Percentiles rank a stretch among this genome's conserved stretches.
phyloP scores from a whole-genome alignment of 2,888 invertebrate species.

The Crossocerus cetratus region DNA sequence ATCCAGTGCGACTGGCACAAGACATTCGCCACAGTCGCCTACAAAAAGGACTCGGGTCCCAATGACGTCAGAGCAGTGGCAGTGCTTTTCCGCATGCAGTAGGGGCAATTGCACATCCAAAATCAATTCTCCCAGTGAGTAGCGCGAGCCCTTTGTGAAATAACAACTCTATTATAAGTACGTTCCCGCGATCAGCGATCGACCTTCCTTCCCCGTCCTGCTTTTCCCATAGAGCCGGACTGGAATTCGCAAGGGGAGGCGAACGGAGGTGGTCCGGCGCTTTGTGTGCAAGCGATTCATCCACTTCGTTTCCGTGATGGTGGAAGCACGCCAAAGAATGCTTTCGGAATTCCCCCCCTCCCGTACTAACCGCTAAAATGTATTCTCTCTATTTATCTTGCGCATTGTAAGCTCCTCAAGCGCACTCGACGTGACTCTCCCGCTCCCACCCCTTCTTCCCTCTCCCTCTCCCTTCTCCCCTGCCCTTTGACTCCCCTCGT shows the following conservation, averaged over 20 bases:
- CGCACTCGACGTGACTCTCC: conserved; percentile 15
- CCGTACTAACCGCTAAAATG: conserved; percentile 37
- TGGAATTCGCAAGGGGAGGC: not conserved
- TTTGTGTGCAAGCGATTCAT: conserved; percentile 44
- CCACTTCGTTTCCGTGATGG: conserved; percentile 33
- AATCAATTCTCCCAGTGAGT: too few species aligned
- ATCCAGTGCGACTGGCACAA: too few species aligned
- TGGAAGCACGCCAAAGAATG: conserved; percentile 52
- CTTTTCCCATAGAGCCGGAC: too few species aligned
- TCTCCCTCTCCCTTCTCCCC: not conserved
- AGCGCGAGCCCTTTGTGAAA: conserved; percentile 35
- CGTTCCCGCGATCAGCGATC: conserved; percentile 16
- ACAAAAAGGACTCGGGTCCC: too few species aligned
- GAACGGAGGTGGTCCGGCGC: not conserved
- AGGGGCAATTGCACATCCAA: too few species aligned
- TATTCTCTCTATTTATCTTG: conserved; percentile 49
- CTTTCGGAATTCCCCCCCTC: conserved; percentile 25
- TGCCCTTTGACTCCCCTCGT: not conserved
- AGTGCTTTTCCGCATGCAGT: too few species aligned
- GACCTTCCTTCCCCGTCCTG: too few species aligned
- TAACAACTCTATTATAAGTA: conserved; percentile 51
- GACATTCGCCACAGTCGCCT: too few species aligned
- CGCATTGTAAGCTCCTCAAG: conserved; percentile 25
- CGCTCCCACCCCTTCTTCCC: not conserved
- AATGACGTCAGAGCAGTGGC: too few species aligned